Evolutionary conservation across 1,140 invertebrate genomes (phyloP), one percentile per base, ranked within the genome.

Genomic region (Drosophila pruinosa): DNA sequence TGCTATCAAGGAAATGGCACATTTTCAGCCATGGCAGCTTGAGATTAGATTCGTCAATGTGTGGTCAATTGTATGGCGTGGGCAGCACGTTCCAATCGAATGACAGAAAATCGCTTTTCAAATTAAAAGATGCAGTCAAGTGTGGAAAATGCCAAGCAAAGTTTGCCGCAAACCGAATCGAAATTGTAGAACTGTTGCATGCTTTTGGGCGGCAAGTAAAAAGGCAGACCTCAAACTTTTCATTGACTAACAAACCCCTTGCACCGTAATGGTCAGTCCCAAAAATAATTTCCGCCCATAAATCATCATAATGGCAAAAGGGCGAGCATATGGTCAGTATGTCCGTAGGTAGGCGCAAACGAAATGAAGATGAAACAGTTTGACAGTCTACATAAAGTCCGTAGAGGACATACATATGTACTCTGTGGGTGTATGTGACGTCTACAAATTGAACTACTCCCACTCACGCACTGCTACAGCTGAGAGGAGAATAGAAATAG

Each of bases 251-350:
- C 22, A 10, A 5, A 21, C 12, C 14, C 19, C 22, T 47, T 41
- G 36, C 12, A 8, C 24, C 41, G 54, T 45, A 26, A 53, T 58
- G 53, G 38, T 22, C 28, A 21, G 59, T 17, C 50, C 61, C 73
- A 68, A 80, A 85, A 86, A 85, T 86, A 78, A 85, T 85, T 86
- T 85, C 81, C 81, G 78, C 72, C 72, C 77, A 85, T 85, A 86
- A 85, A 85, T 86, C 81, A 85, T 85, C 73, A 80, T 86, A 81
- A 85, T 86, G 81, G 81, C 69, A 39, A 56, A 38, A 56, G 73
- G 41, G 26, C 38, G 34, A 45, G 62, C 62, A 64, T 52, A 69
- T 64, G 73, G 36, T 2, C 21, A 4, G 43, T 24, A 24, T 7
- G 21, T 47, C 39, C 38, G 39, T 38, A 38, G 31, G 70, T 54